These are phyloP conservation scores for Yponomeuta malinellus DNA, from an alignment of 2,888 invertebrate species.

Conservation along the genomic window DNA sequence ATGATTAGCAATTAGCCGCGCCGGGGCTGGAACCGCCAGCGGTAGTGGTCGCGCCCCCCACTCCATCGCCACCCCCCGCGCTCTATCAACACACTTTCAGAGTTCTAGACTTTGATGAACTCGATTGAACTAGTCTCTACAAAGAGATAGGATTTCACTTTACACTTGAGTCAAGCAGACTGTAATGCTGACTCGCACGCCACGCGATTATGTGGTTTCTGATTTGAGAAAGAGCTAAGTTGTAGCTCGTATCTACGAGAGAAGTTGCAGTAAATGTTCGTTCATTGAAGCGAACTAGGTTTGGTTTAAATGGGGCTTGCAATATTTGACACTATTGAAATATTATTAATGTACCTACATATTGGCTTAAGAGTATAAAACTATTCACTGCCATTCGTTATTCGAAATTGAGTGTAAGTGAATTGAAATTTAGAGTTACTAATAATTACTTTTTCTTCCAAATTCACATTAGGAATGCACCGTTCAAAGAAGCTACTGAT, in stretches of 20 bases:
- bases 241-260: neutral
- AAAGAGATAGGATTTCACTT: constrained; percentile 11
- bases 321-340: neutral
- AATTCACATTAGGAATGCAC: constrained; percentile 5
- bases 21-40: constrained; percentile 50
- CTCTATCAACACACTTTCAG: constrained; percentile 45
- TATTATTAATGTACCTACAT: constrained; percentile 1
- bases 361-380: constrained; percentile 19
- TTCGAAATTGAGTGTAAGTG: constrained; percentile 25
- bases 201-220: neutral
- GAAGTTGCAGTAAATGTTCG: neutral
- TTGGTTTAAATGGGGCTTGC: neutral
- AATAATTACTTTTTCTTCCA: neutral
- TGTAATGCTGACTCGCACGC: constrained; percentile 8
- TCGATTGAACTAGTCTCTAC: constrained; percentile 44
- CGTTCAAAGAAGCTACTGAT: neutral
- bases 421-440: neutral
- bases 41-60: constrained; percentile 57
- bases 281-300: neutral
- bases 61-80: constrained; percentile 56
- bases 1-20: constrained; percentile 78
- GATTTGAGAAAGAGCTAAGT: neutral
- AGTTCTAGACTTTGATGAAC: constrained; percentile 59
- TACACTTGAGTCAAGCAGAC: neutral
- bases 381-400: constrained; percentile 49